phyloP scores from a whole-genome alignment of 2,797 vertebrate genomes.

The Cyclopterus lumpus region DNA sequence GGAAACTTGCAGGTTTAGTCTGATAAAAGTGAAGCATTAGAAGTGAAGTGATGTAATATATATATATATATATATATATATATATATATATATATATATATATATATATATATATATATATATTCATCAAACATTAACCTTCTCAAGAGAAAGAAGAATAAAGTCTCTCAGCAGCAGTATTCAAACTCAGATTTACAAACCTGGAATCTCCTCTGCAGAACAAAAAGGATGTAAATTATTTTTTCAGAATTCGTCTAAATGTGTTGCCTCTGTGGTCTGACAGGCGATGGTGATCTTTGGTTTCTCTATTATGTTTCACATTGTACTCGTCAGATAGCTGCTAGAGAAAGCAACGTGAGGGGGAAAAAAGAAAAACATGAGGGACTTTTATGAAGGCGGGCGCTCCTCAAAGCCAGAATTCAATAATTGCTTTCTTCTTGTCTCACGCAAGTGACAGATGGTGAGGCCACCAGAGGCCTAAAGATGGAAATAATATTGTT shows the following conservation, averaged over 20 bases:
- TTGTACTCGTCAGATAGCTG: conserved; percentile 56
- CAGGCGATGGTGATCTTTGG: conserved; percentile 52
- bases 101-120: too few species aligned
- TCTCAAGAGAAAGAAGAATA: conserved; percentile 25
- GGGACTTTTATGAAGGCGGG: conserved; percentile 73
- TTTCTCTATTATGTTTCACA: conserved; percentile 61
- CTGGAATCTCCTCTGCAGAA: conserved; percentile 41
- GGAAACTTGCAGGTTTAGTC: conserved; percentile 25
- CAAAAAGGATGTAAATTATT: conserved; percentile 54
- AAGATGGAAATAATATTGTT: conserved; percentile 83
- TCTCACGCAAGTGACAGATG: conserved; percentile 85
- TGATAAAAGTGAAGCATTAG: conserved; percentile 20
- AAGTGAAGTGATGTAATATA: conserved; percentile 33
- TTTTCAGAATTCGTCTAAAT: conserved; percentile 33
- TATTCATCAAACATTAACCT: conserved; percentile 29
- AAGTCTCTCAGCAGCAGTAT: conserved; percentile 15
- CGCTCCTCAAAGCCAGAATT: conserved; percentile 77
- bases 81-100: conserved; percentile 36
- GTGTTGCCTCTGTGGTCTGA: conserved; percentile 61
- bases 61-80: conserved; percentile 37
- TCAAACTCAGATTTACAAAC: conserved; percentile 49
- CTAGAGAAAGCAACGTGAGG: conserved; percentile 41
- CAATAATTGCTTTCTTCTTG: conserved; percentile 81
- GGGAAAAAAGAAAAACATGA: conserved; percentile 64
- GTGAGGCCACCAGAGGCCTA: conserved; percentile 77